phyloP scores from a whole-genome alignment of 2,113 vertebrate species.

The Orientallactaga bullata region DNA sequence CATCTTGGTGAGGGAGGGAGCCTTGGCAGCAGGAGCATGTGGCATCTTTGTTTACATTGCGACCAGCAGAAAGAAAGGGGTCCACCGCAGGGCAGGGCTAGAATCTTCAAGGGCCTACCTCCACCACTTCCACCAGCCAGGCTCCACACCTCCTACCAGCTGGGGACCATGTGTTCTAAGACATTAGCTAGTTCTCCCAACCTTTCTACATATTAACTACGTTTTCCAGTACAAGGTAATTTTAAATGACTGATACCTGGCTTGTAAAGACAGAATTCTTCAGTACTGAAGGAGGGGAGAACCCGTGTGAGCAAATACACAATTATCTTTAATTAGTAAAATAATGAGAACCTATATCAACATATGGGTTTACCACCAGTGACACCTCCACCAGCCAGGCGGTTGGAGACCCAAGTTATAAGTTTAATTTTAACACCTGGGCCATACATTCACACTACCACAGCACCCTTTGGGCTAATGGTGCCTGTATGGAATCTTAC shows the following conservation, averaged over 20 bases:
- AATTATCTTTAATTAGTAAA: neutral
- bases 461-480: neutral
- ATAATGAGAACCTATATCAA: too few species aligned
- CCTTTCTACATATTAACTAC: neutral
- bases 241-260: neutral
- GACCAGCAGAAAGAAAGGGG: neutral
- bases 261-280: conserved; percentile 18
- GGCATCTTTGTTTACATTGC: neutral
- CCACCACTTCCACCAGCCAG: neutral
- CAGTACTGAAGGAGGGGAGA: neutral
- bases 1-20: too few species aligned
- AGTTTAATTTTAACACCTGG: too few species aligned
- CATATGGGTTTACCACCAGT: too few species aligned
- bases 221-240: neutral
- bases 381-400: too few species aligned
- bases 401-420: too few species aligned
- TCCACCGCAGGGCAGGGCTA: neutral
- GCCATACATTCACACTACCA: too few species aligned
- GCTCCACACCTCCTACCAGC: neutral
- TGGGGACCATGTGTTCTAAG: neutral
- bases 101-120: too few species aligned
- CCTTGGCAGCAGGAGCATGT: neutral
- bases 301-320: conserved; percentile 8
- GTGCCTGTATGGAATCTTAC: neutral
- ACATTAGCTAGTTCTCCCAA: neutral